phyloP scores from a whole-genome alignment of 2,113 vertebrate genomes.

The Phalacrocorax carbo region DNA sequence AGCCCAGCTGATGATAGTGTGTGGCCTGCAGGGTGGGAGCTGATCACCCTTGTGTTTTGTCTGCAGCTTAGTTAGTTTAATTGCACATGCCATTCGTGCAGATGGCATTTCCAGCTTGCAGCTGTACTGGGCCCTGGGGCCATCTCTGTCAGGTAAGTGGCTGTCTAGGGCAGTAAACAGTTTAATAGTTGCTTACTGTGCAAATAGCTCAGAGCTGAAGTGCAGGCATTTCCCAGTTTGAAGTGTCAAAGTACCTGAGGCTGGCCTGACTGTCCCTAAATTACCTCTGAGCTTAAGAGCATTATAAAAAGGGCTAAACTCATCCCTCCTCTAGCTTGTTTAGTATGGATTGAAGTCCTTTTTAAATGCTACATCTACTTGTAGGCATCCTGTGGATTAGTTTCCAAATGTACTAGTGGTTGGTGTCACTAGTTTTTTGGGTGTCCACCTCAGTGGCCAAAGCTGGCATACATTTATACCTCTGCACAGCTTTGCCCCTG shows the following conservation, averaged over 20 bases:
- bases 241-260: neutral
- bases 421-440: neutral
- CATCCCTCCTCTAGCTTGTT: neutral
- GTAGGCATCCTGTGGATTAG: neutral
- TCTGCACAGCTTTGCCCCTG: neutral
- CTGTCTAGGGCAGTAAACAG: neutral
- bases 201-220: neutral
- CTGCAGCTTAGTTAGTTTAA: neutral
- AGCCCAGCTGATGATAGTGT: rapidly evolving
- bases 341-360: neutral
- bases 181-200: neutral
- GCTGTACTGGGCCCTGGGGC: neutral
- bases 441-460: neutral
- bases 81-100: neutral
- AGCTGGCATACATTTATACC: neutral
- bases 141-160: neutral
- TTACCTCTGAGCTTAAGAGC: neutral
- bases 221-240: neutral
- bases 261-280: neutral
- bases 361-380: neutral
- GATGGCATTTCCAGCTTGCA: neutral
- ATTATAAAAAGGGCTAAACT: neutral
- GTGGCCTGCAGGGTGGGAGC: neutral
- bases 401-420: neutral
- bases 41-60: neutral